Evolutionary conservation across 2,113 vertebrate genomes (phyloP).

Genomic region (Pelecanus crispus): DNA sequence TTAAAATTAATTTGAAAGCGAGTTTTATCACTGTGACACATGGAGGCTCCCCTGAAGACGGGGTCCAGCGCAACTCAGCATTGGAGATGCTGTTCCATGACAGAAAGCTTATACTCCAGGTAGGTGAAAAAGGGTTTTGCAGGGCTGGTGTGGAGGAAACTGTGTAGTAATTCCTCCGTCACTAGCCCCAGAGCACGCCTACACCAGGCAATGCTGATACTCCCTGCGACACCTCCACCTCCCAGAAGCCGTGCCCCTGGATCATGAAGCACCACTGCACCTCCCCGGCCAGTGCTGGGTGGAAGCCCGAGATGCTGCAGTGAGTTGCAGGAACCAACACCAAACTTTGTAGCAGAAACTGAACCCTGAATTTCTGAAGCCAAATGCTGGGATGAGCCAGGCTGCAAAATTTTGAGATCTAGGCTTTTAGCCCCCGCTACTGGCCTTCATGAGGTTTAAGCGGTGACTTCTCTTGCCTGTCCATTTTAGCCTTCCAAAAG

Average conservation of each 20-base stretch:
- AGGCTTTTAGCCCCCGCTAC: not conserved
- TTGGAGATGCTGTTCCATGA: not conserved
- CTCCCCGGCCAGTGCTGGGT: rapidly evolving
- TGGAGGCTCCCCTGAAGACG: not conserved
- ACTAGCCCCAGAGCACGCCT: not conserved
- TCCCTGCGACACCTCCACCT: not conserved
- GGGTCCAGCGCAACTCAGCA: not conserved
- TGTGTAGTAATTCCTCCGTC: not conserved
- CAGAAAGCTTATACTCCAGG: not conserved
- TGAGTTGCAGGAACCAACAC: not conserved
- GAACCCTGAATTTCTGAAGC: not conserved
- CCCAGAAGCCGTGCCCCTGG: not conserved
- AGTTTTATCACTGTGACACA: not conserved
- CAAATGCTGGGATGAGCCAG: not conserved
- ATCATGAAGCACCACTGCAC: not conserved
- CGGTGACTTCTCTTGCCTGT: not conserved
- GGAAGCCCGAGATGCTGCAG: not conserved
- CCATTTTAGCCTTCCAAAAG: not conserved
- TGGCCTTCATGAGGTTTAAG: not conserved
- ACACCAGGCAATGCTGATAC: not conserved
- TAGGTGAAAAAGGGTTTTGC: not conserved
- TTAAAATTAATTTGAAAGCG: not conserved
- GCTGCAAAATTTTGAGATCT: not conserved
- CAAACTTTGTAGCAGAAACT: not conserved
- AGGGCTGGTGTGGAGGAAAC: not conserved